A percentile compares a stretch with the other conserved stretches of the same genome.
These are phyloP conservation scores for Branchinecta lynchi DNA, from an alignment of 1,140 invertebrate genomes.

Conservation along the genomic window DNA sequence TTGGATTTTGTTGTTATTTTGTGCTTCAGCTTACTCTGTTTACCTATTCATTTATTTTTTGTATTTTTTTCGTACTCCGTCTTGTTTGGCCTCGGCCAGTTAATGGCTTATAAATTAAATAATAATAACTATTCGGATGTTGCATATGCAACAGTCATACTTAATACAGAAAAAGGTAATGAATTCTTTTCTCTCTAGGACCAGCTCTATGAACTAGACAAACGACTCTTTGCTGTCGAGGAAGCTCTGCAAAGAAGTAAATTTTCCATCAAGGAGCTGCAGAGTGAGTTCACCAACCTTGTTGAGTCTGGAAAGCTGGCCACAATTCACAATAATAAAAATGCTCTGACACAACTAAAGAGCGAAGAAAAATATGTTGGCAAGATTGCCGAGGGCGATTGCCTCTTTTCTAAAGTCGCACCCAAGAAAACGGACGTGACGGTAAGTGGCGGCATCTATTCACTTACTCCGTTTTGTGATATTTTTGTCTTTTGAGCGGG, in stretches of 20 bases:
- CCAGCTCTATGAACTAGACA: not conserved
- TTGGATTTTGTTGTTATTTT: too few species aligned
- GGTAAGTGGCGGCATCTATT: constrained; percentile 16
- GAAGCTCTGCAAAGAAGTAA: constrained; percentile 2
- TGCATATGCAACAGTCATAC: too few species aligned
- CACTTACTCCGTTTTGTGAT: constrained; percentile 14
- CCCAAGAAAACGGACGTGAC: constrained; percentile 13
- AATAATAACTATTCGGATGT: too few species aligned
- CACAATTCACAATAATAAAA: not conserved
- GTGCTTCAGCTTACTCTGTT: too few species aligned
- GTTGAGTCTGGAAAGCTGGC: not conserved
- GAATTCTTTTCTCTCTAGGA: not conserved
- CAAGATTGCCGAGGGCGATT: constrained; percentile 19
- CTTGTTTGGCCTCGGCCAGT: too few species aligned
- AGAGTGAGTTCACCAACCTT: not conserved
- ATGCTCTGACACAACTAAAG: not conserved
- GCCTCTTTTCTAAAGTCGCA: constrained; percentile 13
- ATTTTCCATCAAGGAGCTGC: not conserved
- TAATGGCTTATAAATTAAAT: too few species aligned
- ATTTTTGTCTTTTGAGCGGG: not conserved
- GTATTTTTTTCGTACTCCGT: too few species aligned
- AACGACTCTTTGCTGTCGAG: not conserved
- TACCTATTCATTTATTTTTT: too few species aligned
- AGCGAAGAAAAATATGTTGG: not conserved
- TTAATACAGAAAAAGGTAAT: too few species aligned